phyloP scores from a whole-genome alignment of 1,140 invertebrate genomes.

The Apolygus lucorum region DNA sequence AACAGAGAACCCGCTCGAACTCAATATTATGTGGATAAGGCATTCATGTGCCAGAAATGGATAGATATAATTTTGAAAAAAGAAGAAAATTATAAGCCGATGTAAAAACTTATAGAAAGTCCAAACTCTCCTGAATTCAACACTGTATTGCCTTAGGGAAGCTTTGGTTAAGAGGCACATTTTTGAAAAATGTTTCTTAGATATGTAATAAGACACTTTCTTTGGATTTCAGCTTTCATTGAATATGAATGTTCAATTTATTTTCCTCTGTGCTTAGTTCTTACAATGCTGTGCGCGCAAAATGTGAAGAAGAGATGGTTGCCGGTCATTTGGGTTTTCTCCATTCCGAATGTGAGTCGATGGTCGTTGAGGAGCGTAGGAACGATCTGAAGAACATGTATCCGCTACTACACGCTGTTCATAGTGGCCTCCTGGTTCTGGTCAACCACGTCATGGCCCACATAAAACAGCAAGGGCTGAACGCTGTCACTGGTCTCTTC shows the following conservation, averaged over 20 bases:
- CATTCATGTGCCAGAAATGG: too few relatives aligned
- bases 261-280: conserved; percentile 45
- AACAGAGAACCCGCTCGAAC: too few relatives aligned
- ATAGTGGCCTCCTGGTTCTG: conserved; percentile 62
- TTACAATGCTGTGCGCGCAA: conserved; percentile 55
- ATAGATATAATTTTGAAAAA: too few relatives aligned
- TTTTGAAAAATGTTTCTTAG: too few relatives aligned
- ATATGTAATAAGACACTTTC: too few relatives aligned
- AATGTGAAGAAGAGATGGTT: conserved; percentile 76
- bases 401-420: conserved; percentile 72
- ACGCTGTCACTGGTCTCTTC: conserved; percentile 58
- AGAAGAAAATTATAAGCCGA: too few relatives aligned
- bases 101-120: too few relatives aligned
- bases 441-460: conserved; percentile 81
- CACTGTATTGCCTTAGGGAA: too few relatives aligned
- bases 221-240: not conserved
- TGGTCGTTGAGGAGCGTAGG: conserved; percentile 71
- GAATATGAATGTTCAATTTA: not conserved
- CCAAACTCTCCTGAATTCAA: too few relatives aligned
- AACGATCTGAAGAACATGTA: conserved; percentile 88
- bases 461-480: conserved; percentile 66
- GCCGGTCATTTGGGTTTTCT: conserved; percentile 78
- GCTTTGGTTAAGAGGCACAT: too few relatives aligned
- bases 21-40: too few relatives aligned
- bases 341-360: conserved; percentile 73